These are phyloP conservation scores for Ceratosolen solmsi DNA, from an alignment of 1,140 invertebrate species.

Conservation along the genomic window DNA sequence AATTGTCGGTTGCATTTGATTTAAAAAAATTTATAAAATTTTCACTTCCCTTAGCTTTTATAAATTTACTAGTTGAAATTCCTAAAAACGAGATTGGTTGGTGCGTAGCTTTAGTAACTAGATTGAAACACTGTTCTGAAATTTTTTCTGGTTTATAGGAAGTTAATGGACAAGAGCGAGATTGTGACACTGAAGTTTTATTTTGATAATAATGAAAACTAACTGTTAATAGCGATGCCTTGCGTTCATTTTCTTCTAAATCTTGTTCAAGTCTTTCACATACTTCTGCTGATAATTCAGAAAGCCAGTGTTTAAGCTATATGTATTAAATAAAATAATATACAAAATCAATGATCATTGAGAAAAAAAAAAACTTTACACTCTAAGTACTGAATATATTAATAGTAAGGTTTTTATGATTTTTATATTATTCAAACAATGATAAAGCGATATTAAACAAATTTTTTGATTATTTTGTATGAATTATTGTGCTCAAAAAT, in stretches of 20 bases:
- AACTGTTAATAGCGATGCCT: conserved; percentile 79
- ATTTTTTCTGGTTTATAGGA: conserved; percentile 78
- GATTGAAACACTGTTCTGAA: conserved; percentile 74
- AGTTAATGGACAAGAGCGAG: conserved; percentile 74
- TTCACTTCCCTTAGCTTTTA: conserved; percentile 76
- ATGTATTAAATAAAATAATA: background rate
- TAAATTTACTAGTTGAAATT: conserved; percentile 86
- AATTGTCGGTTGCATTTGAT: conserved; percentile 53
- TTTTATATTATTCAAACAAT: background rate
- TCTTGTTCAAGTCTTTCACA: conserved; percentile 90
- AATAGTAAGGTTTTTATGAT: conserved; percentile 12
- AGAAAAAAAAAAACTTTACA: no score
- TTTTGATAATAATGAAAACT: conserved; percentile 77
- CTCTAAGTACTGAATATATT: no score
- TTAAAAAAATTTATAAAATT: conserved; percentile 78
- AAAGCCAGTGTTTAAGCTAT: conserved; percentile 81
- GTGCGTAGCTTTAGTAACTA: conserved; percentile 76
- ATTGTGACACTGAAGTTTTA: conserved; percentile 77
- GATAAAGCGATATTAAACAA: background rate
- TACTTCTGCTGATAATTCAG: conserved; percentile 86
- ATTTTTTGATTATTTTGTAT: background rate
- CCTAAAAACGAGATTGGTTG: conserved; percentile 81
- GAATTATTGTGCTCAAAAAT: no score
- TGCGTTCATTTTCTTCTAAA: conserved; percentile 80
- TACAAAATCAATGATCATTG: no score